phyloP scores from a whole-genome alignment of 1,140 invertebrate species.

The Tribolium madens region DNA sequence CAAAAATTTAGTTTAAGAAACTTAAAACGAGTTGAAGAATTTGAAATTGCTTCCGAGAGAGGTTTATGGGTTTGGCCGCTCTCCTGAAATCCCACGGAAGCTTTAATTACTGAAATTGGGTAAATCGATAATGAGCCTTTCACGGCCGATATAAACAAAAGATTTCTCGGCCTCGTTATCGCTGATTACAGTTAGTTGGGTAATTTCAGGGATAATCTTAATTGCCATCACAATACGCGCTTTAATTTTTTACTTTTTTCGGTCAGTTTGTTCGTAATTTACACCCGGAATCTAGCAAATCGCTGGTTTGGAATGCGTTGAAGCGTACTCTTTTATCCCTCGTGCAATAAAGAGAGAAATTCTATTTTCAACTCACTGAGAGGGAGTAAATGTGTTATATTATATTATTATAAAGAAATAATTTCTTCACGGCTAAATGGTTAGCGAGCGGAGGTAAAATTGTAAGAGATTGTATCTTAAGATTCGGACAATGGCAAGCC shows the following conservation, averaged over 20 bases:
- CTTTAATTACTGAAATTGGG: too few species aligned
- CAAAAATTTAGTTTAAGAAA: too few species aligned
- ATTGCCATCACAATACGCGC: too few species aligned
- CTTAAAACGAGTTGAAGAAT: too few species aligned
- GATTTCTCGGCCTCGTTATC: constrained; percentile 21
- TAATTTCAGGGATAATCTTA: too few species aligned
- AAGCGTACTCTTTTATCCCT: constrained; percentile 50
- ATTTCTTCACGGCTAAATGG: constrained; percentile 64
- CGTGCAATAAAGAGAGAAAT: constrained; percentile 51
- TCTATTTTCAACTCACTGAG: constrained; percentile 46
- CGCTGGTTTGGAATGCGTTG: neutral
- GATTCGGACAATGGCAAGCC: constrained; percentile 59
- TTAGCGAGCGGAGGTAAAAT: constrained; percentile 59
- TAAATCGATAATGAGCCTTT: too few species aligned
- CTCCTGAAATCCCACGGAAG: too few species aligned
- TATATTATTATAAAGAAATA: constrained; percentile 64
- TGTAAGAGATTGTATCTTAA: constrained; percentile 63
- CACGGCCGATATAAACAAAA: constrained; percentile 6
- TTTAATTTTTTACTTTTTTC: neutral
- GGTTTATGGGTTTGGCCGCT: too few species aligned
- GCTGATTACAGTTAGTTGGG: too few species aligned
- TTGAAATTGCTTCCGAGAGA: too few species aligned
- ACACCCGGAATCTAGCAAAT: too few species aligned
- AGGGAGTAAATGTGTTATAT: constrained; percentile 60
- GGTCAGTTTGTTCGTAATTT: neutral